Percentiles rank a stretch among this genome's conserved stretches.
Evolutionary conservation across 2,113 vertebrate genomes (phyloP).

Genomic region (Sinocyclocheilus anophthalmus): DNA sequence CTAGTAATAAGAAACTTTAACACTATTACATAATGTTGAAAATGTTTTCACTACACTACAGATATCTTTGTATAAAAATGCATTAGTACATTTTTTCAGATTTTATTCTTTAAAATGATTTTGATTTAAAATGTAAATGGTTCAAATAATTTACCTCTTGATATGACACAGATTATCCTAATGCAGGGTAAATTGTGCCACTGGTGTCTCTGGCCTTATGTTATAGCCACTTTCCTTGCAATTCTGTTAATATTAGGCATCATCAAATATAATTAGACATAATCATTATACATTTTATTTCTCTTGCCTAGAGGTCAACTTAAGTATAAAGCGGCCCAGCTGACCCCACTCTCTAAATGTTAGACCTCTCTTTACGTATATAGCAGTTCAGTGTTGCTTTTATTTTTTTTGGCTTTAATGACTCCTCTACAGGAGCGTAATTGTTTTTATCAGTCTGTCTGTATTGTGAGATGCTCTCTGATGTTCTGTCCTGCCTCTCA

Average conservation of each 20-base stretch:
- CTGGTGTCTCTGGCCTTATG: neutral
- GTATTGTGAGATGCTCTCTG: conserved; percentile 37
- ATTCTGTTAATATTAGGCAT: neutral
- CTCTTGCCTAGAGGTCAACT: neutral
- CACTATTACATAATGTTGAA: neutral
- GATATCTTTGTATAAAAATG: no score
- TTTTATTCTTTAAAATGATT: no score
- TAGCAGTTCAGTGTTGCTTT: neutral
- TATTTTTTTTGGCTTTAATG: conserved; percentile 2
- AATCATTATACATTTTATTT: neutral
- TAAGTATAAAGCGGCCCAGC: neutral
- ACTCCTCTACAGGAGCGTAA: conserved; percentile 6
- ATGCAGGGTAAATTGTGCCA: neutral
- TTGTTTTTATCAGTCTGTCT: conserved; percentile 33
- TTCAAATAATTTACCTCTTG: neutral
- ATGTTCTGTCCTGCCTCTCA: conserved; percentile 27
- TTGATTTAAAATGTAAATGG: no score
- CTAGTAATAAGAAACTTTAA: no score
- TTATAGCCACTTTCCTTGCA: neutral
- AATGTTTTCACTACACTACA: neutral
- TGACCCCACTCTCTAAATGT: neutral
- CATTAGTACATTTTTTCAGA: no score
- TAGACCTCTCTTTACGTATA: neutral
- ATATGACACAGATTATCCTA: neutral
- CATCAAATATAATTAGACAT: neutral